These are phyloP conservation scores for Limosa lapponica DNA, from an alignment of 2,797 vertebrate species.

Conservation along the genomic window DNA sequence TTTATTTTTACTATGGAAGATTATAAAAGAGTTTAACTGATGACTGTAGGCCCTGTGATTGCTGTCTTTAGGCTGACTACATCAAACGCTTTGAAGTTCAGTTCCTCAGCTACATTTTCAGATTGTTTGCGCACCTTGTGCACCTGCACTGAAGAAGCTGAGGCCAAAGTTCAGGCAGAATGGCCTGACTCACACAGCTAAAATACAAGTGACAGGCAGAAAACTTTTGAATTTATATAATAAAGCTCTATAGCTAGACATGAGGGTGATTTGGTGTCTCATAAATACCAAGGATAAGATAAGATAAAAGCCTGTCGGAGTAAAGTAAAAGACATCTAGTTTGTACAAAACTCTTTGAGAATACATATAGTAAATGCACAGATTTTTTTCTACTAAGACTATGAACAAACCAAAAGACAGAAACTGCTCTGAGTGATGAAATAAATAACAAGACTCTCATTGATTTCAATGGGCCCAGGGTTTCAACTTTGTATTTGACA, in stretches of 20 bases:
- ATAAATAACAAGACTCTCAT: not conserved
- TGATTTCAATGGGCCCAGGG: not conserved
- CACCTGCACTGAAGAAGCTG: constrained; percentile 1
- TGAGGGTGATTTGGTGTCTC: not conserved
- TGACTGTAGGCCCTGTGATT: not conserved
- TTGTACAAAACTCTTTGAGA: not conserved
- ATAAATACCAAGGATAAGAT: not conserved
- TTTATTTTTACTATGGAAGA: not conserved
- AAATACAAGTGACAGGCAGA: not conserved
- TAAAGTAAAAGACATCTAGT: not conserved
- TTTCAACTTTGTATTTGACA: not conserved
- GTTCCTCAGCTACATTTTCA: not conserved
- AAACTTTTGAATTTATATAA: not conserved
- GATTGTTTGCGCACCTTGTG: not conserved
- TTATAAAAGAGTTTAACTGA: not conserved
- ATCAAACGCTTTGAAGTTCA: not conserved
- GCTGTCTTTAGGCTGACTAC: not conserved
- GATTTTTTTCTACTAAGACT: not conserved
- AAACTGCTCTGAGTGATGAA: not conserved
- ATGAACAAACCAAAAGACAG: not conserved
- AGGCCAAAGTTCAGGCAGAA: constrained; percentile 21
- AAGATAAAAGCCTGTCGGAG: not conserved
- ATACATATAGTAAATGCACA: not conserved
- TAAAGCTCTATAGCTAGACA: not conserved
- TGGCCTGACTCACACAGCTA: not conserved